Evolutionary conservation across 2,113 vertebrate species (phyloP).

Genomic region (Gymnorhina tibicen): DNA sequence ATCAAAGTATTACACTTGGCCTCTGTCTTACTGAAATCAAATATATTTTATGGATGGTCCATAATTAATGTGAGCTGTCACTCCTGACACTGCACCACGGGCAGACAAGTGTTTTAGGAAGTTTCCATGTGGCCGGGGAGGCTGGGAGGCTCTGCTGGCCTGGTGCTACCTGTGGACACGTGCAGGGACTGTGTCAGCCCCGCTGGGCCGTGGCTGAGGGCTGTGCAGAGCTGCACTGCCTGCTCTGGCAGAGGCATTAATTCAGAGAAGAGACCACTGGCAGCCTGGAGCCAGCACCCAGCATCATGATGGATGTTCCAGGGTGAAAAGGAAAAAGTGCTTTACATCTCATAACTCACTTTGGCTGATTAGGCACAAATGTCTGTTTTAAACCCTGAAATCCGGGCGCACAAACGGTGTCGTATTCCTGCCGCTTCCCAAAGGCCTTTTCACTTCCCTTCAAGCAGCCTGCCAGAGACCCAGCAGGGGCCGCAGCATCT

Average conservation of each 20-base stretch:
- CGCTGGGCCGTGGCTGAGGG: not conserved
- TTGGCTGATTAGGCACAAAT: not conserved
- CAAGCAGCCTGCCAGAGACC: not conserved
- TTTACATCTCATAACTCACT: not conserved
- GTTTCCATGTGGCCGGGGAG: not conserved
- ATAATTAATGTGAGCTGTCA: not conserved
- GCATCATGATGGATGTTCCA: not conserved
- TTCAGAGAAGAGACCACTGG: not conserved
- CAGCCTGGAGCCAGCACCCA: not conserved
- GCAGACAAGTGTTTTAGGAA: not conserved
- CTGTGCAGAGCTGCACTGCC: not conserved
- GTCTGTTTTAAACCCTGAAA: not conserved
- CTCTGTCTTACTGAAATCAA: not conserved
- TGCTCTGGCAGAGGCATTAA: not conserved
- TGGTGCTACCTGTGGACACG: rapidly evolving
- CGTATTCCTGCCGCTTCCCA: not conserved
- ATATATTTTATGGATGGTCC: not conserved
- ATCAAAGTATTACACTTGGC: not conserved
- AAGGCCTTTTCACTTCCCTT: not conserved
- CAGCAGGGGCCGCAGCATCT: not conserved
- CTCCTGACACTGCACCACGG: rapidly evolving
- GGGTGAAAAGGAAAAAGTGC: not conserved
- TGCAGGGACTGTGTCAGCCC: not conserved
- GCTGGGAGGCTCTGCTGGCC: not conserved
- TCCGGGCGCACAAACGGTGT: not conserved